A percentile compares a stretch with the other conserved stretches of the same genome.
phyloP scores from a whole-genome alignment of 2,113 vertebrate species.

The Hyaena hyaena region DNA sequence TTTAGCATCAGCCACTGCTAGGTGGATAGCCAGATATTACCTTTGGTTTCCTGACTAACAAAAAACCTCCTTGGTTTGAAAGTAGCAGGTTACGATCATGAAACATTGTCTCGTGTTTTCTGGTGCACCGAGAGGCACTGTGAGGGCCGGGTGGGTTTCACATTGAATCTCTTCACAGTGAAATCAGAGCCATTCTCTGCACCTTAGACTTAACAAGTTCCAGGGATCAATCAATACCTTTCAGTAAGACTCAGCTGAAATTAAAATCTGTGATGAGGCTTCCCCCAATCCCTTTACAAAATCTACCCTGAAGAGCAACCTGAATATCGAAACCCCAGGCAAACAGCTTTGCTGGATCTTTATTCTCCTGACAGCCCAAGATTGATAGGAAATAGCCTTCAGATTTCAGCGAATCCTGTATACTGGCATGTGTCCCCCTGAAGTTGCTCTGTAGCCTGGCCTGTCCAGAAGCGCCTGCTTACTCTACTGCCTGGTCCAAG shows the following conservation, averaged over 20 bases:
- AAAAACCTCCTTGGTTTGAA: background rate
- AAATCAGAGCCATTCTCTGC: background rate
- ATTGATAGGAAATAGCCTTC: background rate
- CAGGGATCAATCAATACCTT: constrained; percentile 2
- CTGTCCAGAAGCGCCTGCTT: background rate
- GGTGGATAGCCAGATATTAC: background rate
- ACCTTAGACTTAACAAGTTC: background rate
- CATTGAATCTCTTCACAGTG: background rate
- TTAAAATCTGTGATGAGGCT: constrained; percentile 3
- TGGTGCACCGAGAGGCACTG: background rate
- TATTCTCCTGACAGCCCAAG: background rate
- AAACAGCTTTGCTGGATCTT: background rate
- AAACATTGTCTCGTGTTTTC: background rate
- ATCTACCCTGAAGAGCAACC: background rate
- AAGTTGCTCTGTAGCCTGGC: background rate
- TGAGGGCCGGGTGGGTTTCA: background rate
- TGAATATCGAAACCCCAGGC: background rate
- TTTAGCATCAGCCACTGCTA: background rate
- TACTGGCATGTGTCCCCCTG: background rate
- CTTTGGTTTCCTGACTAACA: background rate
- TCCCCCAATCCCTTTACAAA: background rate
- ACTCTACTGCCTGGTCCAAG: background rate
- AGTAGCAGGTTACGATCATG: background rate
- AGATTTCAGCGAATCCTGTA: background rate
- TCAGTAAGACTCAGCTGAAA: background rate